Percentiles rank a stretch among this genome's conserved stretches.
phyloP scores from a whole-genome alignment of 2,797 vertebrate species.

The Pseudopleuronectes americanus region DNA sequence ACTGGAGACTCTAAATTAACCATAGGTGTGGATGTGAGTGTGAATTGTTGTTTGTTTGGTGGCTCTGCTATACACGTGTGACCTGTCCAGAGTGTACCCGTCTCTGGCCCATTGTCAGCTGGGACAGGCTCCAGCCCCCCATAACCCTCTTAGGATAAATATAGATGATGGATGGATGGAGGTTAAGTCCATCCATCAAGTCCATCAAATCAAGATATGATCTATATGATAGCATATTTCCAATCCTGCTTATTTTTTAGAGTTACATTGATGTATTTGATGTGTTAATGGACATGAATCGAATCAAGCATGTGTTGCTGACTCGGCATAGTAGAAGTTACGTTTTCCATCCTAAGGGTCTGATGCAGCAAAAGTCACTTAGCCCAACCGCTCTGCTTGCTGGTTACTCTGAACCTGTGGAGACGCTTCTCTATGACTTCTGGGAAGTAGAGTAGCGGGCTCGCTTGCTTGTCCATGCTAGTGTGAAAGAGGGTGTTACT shows the following conservation, averaged over 20 bases:
- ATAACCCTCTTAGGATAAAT: too few relatives aligned
- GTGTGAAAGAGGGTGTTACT: conserved; percentile 37
- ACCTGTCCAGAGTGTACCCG: too few relatives aligned
- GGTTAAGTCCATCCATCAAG: neutral
- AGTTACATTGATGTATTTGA: neutral
- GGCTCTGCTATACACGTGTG: too few relatives aligned
- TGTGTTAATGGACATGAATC: neutral
- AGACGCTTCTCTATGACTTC: conserved; percentile 5
- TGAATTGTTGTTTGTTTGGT: too few relatives aligned
- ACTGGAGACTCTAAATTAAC: too few relatives aligned
- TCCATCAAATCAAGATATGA: too few relatives aligned
- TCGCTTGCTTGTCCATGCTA: neutral
- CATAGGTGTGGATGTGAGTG: too few relatives aligned
- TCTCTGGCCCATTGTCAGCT: too few relatives aligned
- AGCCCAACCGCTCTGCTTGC: conserved; percentile 9
- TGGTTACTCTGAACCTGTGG: conserved; percentile 17
- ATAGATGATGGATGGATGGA: too few relatives aligned
- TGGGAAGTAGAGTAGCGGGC: conserved; percentile 1
- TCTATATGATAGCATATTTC: neutral
- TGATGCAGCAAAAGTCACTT: conserved; percentile 20
- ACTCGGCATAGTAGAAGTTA: conserved; percentile 4
- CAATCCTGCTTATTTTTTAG: neutral
- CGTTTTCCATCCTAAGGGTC: neutral
- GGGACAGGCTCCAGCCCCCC: too few relatives aligned
- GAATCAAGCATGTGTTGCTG: conserved; percentile 1